Evolutionary conservation across 2,888 invertebrate species (phyloP).

Genomic region (Andrena minutula): DNA sequence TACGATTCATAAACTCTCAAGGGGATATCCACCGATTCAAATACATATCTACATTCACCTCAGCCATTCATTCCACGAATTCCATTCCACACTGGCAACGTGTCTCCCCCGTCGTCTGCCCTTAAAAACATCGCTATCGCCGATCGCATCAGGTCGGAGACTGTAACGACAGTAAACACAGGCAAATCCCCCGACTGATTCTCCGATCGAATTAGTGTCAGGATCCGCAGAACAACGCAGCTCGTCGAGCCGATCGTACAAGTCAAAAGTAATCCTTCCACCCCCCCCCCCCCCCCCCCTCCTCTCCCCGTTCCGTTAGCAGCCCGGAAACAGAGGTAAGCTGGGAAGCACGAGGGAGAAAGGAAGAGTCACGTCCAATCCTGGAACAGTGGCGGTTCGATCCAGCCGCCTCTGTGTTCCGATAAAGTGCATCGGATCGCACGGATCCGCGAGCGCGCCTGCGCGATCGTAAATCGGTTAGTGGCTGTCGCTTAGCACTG

Average conservation of each 20-base stretch:
- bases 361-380: constrained; percentile 50
- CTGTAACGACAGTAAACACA: too few species aligned
- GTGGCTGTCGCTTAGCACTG: constrained; percentile 72
- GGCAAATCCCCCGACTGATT: not conserved
- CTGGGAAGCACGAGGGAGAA: constrained; percentile 38
- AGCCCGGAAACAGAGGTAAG: constrained; percentile 38
- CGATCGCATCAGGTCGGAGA: too few species aligned
- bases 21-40: too few species aligned
- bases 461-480: constrained; percentile 76
- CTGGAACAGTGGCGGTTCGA: constrained; percentile 37
- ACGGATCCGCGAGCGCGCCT: constrained; percentile 57
- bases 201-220: constrained; percentile 9
- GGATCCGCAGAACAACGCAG: constrained; percentile 13
- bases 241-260: constrained; percentile 15
- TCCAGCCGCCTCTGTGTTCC: constrained; percentile 50
- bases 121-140: too few species aligned
- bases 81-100: too few species aligned
- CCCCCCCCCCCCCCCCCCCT: too few species aligned
- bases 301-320: not conserved
- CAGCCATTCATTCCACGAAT: too few species aligned
- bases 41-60: too few species aligned
- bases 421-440: constrained; percentile 59
- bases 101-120: too few species aligned
- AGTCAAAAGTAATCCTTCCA: constrained; percentile 59
- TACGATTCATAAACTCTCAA: too few species aligned